These are phyloP conservation scores for Scarus forsteni DNA, from an alignment of 2,797 vertebrate species.

Conservation along the genomic window DNA sequence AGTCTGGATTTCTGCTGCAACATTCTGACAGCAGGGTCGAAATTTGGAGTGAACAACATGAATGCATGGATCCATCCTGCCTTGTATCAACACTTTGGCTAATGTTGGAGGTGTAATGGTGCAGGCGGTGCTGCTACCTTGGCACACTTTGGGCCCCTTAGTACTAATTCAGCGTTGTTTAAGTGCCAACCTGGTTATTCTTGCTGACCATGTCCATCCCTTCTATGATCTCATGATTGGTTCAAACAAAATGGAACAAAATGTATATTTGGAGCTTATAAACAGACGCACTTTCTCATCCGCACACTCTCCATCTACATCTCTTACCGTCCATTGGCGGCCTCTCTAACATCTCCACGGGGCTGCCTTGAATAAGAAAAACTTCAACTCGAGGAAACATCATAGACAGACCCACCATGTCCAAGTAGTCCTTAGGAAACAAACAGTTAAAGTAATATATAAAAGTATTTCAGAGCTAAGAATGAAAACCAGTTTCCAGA, in stretches of 20 bases:
- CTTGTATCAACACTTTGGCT: too few relatives aligned
- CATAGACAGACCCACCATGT: slow-evolving; percentile 84
- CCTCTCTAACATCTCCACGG: slow-evolving; percentile 87
- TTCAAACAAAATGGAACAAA: background rate
- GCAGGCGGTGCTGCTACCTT: too few relatives aligned
- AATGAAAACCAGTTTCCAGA: background rate
- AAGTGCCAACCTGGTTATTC: too few relatives aligned
- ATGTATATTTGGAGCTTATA: background rate
- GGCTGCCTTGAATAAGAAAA: slow-evolving; percentile 88
- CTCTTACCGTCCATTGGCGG: slow-evolving; percentile 86
- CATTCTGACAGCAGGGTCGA: too few relatives aligned
- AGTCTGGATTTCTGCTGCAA: too few relatives aligned
- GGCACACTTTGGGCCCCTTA: too few relatives aligned
- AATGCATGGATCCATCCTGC: too few relatives aligned
- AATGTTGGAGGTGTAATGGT: too few relatives aligned
- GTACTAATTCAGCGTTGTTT: too few relatives aligned
- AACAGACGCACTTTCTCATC: background rate
- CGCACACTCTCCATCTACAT: background rate
- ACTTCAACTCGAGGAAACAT: slow-evolving; percentile 89
- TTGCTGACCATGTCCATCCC: too few relatives aligned
- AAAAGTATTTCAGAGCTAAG: background rate
- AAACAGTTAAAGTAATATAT: background rate
- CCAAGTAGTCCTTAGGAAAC: slow-evolving; percentile 85
- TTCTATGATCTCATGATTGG: too few relatives aligned
- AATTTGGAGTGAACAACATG: too few relatives aligned